phyloP scores from a whole-genome alignment of 2,888 invertebrate genomes.

The Volucella inflata region DNA sequence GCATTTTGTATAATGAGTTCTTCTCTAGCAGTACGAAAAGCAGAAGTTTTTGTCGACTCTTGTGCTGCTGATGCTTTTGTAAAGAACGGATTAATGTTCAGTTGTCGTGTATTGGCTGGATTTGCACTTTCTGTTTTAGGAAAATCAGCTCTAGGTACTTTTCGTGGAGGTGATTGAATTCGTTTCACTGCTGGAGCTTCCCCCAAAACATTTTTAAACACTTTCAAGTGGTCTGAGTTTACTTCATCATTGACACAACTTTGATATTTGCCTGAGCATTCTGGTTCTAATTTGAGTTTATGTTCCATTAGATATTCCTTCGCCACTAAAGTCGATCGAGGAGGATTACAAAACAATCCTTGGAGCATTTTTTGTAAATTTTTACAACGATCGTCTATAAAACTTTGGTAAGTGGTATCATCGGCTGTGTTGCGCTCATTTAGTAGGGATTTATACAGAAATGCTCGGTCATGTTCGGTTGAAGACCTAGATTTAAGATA shows the following conservation, averaged over 20 bases:
- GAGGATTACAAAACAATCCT: neutral
- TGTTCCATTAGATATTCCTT: conserved; percentile 2
- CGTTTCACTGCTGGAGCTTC: neutral
- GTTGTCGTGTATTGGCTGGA: neutral
- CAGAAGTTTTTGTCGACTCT: neutral
- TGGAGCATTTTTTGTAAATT: neutral
- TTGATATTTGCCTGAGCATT: conserved; percentile 38
- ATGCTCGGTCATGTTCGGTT: neutral
- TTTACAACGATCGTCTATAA: conserved; percentile 17
- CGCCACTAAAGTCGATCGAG: neutral
- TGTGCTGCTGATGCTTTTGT: neutral
- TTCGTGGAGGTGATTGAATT: neutral
- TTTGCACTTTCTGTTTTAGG: neutral
- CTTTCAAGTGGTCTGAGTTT: conserved; percentile 13
- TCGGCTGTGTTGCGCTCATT: neutral
- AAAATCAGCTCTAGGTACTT: neutral
- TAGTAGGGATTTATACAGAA: neutral
- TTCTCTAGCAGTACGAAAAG: conserved; percentile 81
- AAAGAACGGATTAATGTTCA: neutral
- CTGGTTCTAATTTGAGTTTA: neutral
- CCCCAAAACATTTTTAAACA: conserved; percentile 12
- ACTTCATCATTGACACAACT: conserved; percentile 22
- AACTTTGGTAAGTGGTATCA: neutral
- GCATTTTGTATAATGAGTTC: conserved; percentile 77
- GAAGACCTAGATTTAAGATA: conserved; percentile 6